A percentile compares a stretch with the other conserved stretches of the same genome.
These are phyloP conservation scores for Pachycephala philippinensis DNA, from an alignment of 2,113 vertebrate species.

Conservation along the genomic window DNA sequence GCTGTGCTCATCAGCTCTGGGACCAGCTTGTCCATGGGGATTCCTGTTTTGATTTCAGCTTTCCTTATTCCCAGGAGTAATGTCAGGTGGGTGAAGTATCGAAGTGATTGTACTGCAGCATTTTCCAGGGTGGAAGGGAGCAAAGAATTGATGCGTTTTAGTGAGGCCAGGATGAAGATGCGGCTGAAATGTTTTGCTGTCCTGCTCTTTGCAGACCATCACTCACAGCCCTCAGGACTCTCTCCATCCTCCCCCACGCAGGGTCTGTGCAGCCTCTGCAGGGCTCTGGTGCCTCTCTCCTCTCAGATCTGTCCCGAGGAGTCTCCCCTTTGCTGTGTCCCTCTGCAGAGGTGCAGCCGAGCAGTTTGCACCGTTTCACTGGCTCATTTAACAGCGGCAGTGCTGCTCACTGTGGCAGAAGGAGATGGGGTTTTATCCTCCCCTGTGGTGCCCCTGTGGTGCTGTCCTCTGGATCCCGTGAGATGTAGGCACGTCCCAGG, in stretches of 20 bases:
- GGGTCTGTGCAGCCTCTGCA: neutral
- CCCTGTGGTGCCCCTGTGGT: fast-evolving
- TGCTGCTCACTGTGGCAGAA: neutral
- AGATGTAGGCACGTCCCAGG: neutral
- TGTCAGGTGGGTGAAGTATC: neutral
- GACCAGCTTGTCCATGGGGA: neutral
- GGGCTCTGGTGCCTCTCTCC: neutral
- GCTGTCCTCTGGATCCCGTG: neutral
- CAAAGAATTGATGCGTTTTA: neutral
- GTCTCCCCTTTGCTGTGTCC: neutral
- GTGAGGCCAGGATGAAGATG: neutral
- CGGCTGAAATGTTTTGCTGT: neutral
- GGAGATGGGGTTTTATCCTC: neutral
- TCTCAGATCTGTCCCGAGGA: neutral
- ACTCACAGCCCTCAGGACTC: fast-evolving
- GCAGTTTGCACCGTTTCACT: neutral
- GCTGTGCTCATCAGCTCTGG: neutral
- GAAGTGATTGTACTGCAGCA: fast-evolving
- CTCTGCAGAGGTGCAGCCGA: neutral
- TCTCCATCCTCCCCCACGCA: neutral
- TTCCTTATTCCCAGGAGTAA: neutral
- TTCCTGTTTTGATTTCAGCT: neutral
- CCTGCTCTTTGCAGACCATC: neutral
- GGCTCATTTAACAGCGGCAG: neutral
- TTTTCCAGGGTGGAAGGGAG: neutral